Base-by-base conservation (phyloP, 2,888 invertebrate genomes). In the Aradus depressus region DNA sequence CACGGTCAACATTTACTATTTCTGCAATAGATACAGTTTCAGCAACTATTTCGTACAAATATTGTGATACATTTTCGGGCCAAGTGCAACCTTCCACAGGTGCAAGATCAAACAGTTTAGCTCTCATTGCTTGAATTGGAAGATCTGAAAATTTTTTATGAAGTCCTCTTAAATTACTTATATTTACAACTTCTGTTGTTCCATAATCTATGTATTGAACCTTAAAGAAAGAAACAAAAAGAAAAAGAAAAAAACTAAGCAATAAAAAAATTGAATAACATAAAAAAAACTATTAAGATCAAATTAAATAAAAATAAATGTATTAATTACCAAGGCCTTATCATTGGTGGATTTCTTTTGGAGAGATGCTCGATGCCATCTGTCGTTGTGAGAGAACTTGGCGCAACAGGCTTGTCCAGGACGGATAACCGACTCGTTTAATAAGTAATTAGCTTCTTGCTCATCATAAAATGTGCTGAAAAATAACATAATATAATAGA, bases 401-500 rank as follows among this genome's bases (percentile, higher is more conserved):
- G 25, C 22, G 32, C 44, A 44, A 12, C 44, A 44, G 10, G 34
- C 35, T 25, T 35, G 21, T 2, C 35, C 44, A 21, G 35, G 25
- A n/a, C 23, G 28, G 3, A 34, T 14, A 21, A 44, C 35, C n/a
- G n/a, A 22, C 22, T 44, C 35, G 10, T 44, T 10, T 1, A 44
- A 16, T 6, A 21, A 35, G 18, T 34, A 44, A 14, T 34, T 10
- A 16, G 21, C 16, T 14, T 44, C 44, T 35, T 32, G 34, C 25
- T 44, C 44, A 44, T 44, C 44, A 34, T 44, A 44, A 23, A 44
- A 44, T 5, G 18, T 44, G 23, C 44, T 44, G 23, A 14, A 34
- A 44, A 31, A 19, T 5, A 22, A 21, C n/a, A n/a, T n/a, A n/a
- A n/a, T n/a, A n/a, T n/a, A n/a, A n/a, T n/a, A n/a, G n/a, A n/a